A percentile compares a stretch with the other conserved stretches of the same genome.
These are phyloP conservation scores for Drosophila serrata DNA, from an alignment of 1,140 invertebrate species.

Conservation along the genomic window DNA sequence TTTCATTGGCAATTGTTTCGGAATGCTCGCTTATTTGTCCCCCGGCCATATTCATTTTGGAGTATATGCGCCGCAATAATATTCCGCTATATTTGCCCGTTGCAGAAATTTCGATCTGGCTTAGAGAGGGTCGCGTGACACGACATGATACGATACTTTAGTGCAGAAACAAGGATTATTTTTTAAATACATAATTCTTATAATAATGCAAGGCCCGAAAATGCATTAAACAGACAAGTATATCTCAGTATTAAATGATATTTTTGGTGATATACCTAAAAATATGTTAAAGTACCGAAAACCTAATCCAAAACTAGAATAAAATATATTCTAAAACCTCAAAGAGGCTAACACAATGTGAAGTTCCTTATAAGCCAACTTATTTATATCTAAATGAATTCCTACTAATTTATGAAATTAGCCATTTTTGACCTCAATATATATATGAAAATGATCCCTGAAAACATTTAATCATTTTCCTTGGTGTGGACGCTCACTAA, in stretches of 20 bases:
- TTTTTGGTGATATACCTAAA: background rate
- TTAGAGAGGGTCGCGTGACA: slow-evolving; percentile 17
- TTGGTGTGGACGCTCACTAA: slow-evolving; percentile 31
- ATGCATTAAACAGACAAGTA: too few relatives aligned
- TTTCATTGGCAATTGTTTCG: slow-evolving; percentile 82
- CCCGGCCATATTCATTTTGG: slow-evolving; percentile 71
- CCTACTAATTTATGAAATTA: background rate
- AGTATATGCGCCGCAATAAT: slow-evolving; percentile 70
- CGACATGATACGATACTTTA: background rate
- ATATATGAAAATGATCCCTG: background rate
- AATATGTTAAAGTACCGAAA: background rate
- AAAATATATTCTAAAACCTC: background rate
- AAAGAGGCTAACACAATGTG: background rate
- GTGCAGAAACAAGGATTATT: background rate
- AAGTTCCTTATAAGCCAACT: background rate
- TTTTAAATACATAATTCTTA: background rate
- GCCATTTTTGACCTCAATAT: background rate
- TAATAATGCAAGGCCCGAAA: too few relatives aligned
- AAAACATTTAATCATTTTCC: background rate
- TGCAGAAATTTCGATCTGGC: slow-evolving; percentile 34
- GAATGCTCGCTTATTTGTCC: slow-evolving; percentile 55
- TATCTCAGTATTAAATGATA: background rate
- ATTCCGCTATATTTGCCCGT: slow-evolving; percentile 74
- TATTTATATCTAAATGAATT: too few relatives aligned
- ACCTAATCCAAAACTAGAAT: background rate